These are phyloP conservation scores for Rhamphomyia laevipes DNA, from an alignment of 2,888 invertebrate genomes.

Conservation along the genomic window DNA sequence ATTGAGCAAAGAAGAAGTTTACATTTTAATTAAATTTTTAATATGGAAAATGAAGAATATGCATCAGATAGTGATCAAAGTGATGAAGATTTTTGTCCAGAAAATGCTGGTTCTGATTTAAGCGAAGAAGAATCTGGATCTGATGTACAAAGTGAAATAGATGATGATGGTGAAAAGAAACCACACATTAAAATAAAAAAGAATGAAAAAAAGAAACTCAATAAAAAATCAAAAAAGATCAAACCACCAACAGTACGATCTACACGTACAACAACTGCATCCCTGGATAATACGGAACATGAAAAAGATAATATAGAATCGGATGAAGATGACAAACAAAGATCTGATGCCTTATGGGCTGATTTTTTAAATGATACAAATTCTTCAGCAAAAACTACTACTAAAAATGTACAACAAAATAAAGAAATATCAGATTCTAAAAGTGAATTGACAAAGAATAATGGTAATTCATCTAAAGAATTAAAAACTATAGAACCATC, in stretches of 20 bases:
- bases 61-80: slow-evolving; percentile 59
- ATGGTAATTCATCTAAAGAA: slow-evolving; percentile 6
- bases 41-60: slow-evolving; percentile 38
- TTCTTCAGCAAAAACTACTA: slow-evolving; percentile 21
- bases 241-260: slow-evolving; percentile 22
- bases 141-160: slow-evolving; percentile 12
- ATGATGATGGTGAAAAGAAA: slow-evolving; percentile 1
- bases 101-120: slow-evolving; percentile 35
- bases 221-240: slow-evolving; percentile 10
- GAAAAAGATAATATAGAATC: slow-evolving; percentile 28
- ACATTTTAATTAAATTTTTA: slow-evolving; percentile 6
- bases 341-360: slow-evolving; percentile 67
- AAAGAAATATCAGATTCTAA: neutral
- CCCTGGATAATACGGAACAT: slow-evolving; percentile 20
- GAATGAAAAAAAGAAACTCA: slow-evolving; percentile 8
- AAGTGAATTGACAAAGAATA: neutral
- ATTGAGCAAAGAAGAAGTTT: too few species aligned
- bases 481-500: slow-evolving; percentile 1
- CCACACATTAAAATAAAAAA: slow-evolving; percentile 7
- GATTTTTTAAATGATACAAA: slow-evolving; percentile 62
- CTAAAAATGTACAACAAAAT: neutral
- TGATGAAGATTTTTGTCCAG: slow-evolving; percentile 68
- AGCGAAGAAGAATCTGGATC: slow-evolving; percentile 46
- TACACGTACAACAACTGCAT: neutral
- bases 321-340: slow-evolving; percentile 53